Evolutionary conservation across 1,140 invertebrate genomes (phyloP).

Genomic region (Phymastichus coffea): DNA sequence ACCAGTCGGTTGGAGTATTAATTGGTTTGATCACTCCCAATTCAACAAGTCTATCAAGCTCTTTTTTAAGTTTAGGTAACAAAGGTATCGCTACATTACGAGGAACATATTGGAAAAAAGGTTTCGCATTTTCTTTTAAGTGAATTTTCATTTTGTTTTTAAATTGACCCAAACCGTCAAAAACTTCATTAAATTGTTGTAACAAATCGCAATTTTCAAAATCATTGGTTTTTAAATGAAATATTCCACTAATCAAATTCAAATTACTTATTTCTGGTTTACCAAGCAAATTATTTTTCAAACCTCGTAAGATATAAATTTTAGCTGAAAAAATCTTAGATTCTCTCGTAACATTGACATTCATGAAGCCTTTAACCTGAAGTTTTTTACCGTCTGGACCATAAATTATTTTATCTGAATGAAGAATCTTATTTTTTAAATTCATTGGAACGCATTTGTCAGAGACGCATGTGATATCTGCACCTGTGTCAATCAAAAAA

Average conservation of each 20-base stretch:
- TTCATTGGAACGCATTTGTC: background rate
- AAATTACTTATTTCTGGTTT: conserved; percentile 24
- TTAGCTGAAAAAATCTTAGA: background rate
- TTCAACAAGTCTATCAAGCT: conserved; percentile 36
- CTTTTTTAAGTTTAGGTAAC: conserved; percentile 5
- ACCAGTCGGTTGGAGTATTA: background rate
- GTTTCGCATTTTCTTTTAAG: conserved; percentile 3
- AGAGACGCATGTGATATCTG: conserved; percentile 14
- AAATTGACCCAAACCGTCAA: conserved; percentile 5
- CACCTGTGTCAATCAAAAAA: conserved; percentile 25
- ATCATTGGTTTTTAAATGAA: background rate
- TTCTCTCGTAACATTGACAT: background rate
- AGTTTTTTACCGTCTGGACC: conserved; percentile 15
- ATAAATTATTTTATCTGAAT: conserved; percentile 2
- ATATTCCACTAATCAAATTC: conserved; percentile 17
- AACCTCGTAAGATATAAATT: conserved; percentile 19
- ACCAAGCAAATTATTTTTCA: conserved; percentile 22
- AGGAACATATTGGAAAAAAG: background rate
- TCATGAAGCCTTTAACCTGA: background rate
- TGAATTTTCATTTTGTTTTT: background rate
- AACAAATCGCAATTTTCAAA: background rate
- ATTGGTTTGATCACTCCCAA: conserved; percentile 10
- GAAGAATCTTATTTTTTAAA: background rate
- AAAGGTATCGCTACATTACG: background rate
- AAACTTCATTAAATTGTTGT: conserved; percentile 17